Evolutionary conservation across 2,113 vertebrate species (phyloP).

Genomic region (Spea bombifrons): DNA sequence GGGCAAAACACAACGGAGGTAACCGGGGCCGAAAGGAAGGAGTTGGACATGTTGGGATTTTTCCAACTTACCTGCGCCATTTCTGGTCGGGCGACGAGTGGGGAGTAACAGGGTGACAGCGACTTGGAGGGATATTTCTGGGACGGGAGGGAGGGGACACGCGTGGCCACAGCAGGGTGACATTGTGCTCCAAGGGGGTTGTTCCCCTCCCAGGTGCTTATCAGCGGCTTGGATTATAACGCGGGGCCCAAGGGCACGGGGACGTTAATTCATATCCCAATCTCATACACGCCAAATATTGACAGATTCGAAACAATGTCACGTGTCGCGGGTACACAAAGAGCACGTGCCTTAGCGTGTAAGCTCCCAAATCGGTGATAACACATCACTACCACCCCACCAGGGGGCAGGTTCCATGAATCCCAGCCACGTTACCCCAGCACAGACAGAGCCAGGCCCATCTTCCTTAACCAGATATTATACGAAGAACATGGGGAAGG

Average conservation of each 20-base stretch:
- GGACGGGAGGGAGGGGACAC: neutral
- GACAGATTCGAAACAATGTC: conserved; percentile 2
- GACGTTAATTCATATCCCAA: conserved; percentile 6
- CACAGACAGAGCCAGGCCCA: neutral
- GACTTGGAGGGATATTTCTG: neutral
- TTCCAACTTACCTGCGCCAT: neutral
- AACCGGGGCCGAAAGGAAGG: neutral
- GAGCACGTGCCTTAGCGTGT: neutral
- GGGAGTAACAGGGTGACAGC: neutral
- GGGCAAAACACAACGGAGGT: neutral
- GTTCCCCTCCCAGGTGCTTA: conserved; percentile 6
- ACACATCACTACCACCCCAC: neutral
- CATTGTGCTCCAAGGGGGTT: neutral
- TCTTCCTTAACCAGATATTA: no score
- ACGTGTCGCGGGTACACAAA: neutral
- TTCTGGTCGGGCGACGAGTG: neutral
- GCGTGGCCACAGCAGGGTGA: neutral
- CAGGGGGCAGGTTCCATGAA: no score
- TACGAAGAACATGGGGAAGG: neutral
- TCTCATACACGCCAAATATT: conserved; percentile 24
- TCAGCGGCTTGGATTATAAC: neutral
- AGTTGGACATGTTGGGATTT: neutral
- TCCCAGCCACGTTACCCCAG: neutral
- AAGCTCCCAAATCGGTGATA: no score
- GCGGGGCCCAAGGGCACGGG: conserved; percentile 13